These are phyloP conservation scores for Cremastinae sp. DNA, from an alignment of 2,888 invertebrate species.

Conservation along the genomic window DNA sequence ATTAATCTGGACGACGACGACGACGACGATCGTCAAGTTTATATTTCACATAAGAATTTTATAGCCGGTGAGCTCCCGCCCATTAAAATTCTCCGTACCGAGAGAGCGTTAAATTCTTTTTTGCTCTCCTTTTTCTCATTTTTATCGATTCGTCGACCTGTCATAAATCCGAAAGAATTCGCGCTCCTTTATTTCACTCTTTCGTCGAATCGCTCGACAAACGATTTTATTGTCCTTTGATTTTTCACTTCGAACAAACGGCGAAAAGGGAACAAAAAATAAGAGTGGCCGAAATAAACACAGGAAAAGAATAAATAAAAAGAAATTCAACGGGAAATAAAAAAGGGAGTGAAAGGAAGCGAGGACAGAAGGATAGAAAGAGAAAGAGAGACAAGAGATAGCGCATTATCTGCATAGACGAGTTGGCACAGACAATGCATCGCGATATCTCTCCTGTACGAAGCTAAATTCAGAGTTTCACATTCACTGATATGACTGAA, in stretches of 20 bases:
- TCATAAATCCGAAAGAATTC: slow-evolving; percentile 33
- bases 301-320: neutral
- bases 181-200: slow-evolving; percentile 1
- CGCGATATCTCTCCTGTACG: slow-evolving; percentile 17
- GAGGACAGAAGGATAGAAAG: slow-evolving; percentile 10
- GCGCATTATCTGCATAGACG: slow-evolving; percentile 3
- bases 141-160: slow-evolving; percentile 1
- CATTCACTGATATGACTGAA: slow-evolving; percentile 26
- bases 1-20: slow-evolving; percentile 35
- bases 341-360: neutral
- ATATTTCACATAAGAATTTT: slow-evolving; percentile 47
- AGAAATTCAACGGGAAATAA: neutral
- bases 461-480: neutral
- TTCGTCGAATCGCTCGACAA: slow-evolving; percentile 21
- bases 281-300: too few relatives aligned
- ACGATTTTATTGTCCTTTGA: slow-evolving; percentile 8
- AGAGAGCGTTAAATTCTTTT: slow-evolving; percentile 22
- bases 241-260: neutral
- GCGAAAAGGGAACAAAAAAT: too few relatives aligned
- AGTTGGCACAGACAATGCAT: slow-evolving; percentile 31
- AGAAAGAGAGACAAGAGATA: neutral
- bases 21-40: slow-evolving; percentile 38
- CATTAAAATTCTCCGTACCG: slow-evolving; percentile 32
- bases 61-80: slow-evolving; percentile 20
- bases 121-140: neutral